Evolutionary conservation across 1,140 invertebrate species (phyloP).

Genomic region (Drosophila ficusphila): DNA sequence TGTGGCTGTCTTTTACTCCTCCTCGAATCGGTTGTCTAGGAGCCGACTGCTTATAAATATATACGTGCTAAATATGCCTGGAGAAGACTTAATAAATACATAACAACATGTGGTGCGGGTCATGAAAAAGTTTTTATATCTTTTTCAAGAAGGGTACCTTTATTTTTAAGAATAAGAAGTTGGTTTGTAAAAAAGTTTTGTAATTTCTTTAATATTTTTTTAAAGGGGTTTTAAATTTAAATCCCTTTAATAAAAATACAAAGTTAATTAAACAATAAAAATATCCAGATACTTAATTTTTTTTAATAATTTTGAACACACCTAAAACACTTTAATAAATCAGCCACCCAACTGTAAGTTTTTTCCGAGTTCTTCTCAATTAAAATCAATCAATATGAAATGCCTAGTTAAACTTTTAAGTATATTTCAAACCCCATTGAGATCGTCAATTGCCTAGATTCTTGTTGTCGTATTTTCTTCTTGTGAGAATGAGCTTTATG

Average conservation of each 20-base stretch:
- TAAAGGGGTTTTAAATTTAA: too few relatives aligned
- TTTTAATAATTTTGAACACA: too few relatives aligned
- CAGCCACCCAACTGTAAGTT: too few relatives aligned
- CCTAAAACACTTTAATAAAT: too few relatives aligned
- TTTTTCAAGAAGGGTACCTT: background rate
- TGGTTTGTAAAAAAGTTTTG: too few relatives aligned
- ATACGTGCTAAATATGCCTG: conserved; percentile 33
- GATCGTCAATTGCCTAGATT: background rate
- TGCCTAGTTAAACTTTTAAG: background rate
- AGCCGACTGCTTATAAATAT: conserved; percentile 11
- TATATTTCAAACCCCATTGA: conserved; percentile 1
- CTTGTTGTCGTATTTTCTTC: background rate
- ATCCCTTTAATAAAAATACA: too few relatives aligned
- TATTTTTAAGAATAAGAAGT: background rate
- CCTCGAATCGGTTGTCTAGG: conserved; percentile 27
- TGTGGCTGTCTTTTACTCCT: background rate
- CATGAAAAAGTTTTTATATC: background rate
- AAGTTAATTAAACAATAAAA: too few relatives aligned
- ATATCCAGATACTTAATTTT: too few relatives aligned
- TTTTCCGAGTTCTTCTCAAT: too few relatives aligned
- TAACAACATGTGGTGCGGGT: conserved; percentile 19
- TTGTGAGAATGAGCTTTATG: conserved; percentile 10
- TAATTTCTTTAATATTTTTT: too few relatives aligned
- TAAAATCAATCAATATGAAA: too few relatives aligned
- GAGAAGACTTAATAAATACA: conserved; percentile 65